Conservation (phyloP, 1,140 invertebrate genomes). For the Macrostomum lignano region DNA sequence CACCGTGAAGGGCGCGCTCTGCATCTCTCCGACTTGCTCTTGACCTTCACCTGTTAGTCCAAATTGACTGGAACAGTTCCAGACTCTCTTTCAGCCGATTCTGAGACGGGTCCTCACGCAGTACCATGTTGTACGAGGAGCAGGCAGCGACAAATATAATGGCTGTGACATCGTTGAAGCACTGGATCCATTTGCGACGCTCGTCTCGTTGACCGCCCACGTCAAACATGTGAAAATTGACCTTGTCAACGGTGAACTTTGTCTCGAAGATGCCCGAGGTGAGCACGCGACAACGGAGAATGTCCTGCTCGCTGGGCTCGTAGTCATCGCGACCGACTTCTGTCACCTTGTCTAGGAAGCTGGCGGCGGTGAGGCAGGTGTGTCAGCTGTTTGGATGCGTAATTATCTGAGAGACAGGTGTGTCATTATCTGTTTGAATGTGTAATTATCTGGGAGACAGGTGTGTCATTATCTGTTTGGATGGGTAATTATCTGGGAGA, state of each 20-base stretch:
- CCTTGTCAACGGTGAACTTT: constrained; percentile 95
- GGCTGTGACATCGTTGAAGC: constrained; percentile 98
- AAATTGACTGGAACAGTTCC: constrained; percentile 96
- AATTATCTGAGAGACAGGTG: no score
- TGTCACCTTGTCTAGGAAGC: constrained; percentile 2
- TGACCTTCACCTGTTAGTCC: constrained; percentile 66
- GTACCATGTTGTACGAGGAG: constrained; percentile 95
- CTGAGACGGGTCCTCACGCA: constrained; percentile 89
- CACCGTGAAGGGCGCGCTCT: neutral
- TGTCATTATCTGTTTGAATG: no score
- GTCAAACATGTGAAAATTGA: constrained; percentile 99
- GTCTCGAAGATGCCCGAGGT: constrained; percentile 99
- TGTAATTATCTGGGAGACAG: no score
- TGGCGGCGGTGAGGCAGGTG: no score
- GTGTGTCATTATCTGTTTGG: no score
- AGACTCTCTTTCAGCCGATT: constrained; percentile 85
- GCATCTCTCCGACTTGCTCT: no score
- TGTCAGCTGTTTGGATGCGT: no score
- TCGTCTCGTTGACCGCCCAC: constrained; percentile 95
- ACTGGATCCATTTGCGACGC: constrained; percentile 97
- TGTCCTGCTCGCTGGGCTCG: constrained; percentile 6
- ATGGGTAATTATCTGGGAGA: no score
- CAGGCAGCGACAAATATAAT: constrained; percentile 98
- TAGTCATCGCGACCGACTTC: constrained; percentile 4
- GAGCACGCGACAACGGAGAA: constrained; percentile 68